phyloP scores from a whole-genome alignment of 2,888 invertebrate genomes.

The Agrotis clavis region DNA sequence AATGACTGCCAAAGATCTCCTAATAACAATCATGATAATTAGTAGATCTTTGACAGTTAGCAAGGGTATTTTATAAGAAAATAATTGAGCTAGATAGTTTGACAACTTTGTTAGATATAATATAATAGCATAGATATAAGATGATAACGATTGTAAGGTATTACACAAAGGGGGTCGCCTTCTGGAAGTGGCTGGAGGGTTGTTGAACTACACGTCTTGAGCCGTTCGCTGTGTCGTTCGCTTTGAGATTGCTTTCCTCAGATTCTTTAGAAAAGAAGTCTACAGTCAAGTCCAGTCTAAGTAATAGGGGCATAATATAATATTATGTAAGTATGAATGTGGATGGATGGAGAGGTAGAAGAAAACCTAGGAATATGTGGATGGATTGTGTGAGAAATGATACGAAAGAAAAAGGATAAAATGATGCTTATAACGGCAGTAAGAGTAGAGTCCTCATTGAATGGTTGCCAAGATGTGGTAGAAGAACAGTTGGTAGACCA shows the following conservation, averaged over 20 bases:
- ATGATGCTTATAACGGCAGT: too few species aligned
- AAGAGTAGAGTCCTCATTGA: too few species aligned
- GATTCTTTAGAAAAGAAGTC: not conserved
- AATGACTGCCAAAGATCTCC: too few species aligned
- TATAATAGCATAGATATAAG: not conserved
- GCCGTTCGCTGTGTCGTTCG: not conserved
- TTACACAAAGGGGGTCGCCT: conserved; percentile 6
- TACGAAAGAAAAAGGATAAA: too few species aligned
- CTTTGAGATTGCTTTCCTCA: conserved; percentile 6
- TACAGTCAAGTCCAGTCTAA: not conserved
- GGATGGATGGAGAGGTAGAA: too few species aligned
- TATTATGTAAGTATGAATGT: too few species aligned
- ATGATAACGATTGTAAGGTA: not conserved
- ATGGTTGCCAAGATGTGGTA: too few species aligned
- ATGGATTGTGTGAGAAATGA: too few species aligned
- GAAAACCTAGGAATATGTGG: too few species aligned
- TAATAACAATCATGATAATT: too few species aligned
- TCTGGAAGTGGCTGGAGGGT: not conserved
- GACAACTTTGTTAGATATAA: not conserved
- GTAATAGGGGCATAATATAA: not conserved
- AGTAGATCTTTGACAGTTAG: too few species aligned
- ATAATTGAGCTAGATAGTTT: not conserved
- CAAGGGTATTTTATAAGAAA: not conserved
- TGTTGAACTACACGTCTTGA: conserved; percentile 4
- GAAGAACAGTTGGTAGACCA: too few species aligned